Percentiles rank a stretch among this genome's conserved stretches.
Conservation (phyloP, 2,113 vertebrate species). For the Ptychochromis oligacanthus region DNA sequence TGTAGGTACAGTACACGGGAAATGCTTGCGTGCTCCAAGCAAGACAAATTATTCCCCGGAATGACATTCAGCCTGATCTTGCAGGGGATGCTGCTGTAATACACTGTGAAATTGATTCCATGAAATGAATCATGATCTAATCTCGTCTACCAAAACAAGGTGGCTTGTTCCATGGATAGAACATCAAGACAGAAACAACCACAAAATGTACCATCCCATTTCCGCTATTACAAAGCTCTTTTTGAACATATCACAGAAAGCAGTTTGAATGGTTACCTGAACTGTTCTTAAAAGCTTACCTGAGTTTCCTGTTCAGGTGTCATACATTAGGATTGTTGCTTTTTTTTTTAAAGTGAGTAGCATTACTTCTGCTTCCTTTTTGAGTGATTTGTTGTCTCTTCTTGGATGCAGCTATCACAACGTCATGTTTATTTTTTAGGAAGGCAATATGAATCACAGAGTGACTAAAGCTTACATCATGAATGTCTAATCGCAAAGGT, state of each 20-base stretch:
- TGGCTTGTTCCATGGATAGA: slow-evolving; percentile 53
- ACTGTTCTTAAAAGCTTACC: neutral
- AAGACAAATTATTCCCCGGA: slow-evolving; percentile 74
- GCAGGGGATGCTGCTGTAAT: slow-evolving; percentile 76
- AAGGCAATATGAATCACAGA: slow-evolving; percentile 17
- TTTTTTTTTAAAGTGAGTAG: neutral
- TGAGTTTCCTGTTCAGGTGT: neutral
- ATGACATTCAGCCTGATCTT: slow-evolving; percentile 78
- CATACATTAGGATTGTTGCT: neutral
- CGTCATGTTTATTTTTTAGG: slow-evolving; percentile 7
- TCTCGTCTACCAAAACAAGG: slow-evolving; percentile 72
- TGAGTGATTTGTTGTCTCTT: neutral
- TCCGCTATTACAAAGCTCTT: slow-evolving; percentile 20
- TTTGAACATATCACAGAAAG: neutral
- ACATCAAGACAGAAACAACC: slow-evolving; percentile 34
- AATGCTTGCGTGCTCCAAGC: slow-evolving; percentile 62
- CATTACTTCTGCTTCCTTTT: neutral
- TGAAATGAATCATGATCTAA: slow-evolving; percentile 81
- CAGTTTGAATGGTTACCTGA: neutral
- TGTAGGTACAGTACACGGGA: slow-evolving; percentile 68
- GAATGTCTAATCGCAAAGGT: slow-evolving; percentile 33
- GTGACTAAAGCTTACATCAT: slow-evolving; percentile 26
- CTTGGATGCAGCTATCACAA: neutral
- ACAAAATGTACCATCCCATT: slow-evolving; percentile 25
- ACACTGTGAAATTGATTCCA: slow-evolving; percentile 82